Evolutionary conservation across 2,797 vertebrate species (phyloP), one percentile per base, ranked within the genome.

Genomic region (Brachymystax lenok): DNA sequence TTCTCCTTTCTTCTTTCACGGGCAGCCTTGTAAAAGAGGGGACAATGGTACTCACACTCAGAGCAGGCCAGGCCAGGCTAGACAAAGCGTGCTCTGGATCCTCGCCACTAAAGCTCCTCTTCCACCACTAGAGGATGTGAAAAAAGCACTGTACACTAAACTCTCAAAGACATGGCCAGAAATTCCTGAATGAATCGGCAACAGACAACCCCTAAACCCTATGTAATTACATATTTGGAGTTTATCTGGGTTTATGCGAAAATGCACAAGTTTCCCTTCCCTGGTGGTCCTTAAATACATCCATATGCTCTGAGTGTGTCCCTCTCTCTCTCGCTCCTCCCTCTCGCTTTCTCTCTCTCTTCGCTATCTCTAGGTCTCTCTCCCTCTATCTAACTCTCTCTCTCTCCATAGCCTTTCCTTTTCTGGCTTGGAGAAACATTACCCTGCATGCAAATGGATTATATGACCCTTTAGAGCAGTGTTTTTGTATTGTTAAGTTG

Each of bases 261-360:
- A 94, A 95, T 93, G 93, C 93, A 91, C 92, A 92, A 93, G 93
- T 94, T 94, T 94, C 91, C 92, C 95, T 94, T 93, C 94, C 93
- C 92, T 94, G 95, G 95, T 95, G 95, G 95, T 95, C 95, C 94
- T 93, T 95, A 95, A 95, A 94, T 93, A 95, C 92, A 94, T 95
- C 95, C 95, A 95, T 94, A 95, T 95, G 93, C 92, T 88, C 86
- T 70, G 84, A 87, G 87, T 92, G 93, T 93, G 94, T 93, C 92
- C 90, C 83, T 85, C 71, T 80, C 71, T 80, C 80, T 76, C 76
- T 63, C 75, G 17, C 33, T 80, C 66, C 76, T 69, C 68, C 70
- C 68, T 73, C 71, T 81, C 77, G 70, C 73, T 76, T 74, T 77
- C 74, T 70, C 52, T 80, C 33, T 80, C 66, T 69, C 21, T 61